Evolutionary conservation across 2,113 vertebrate species (phyloP), one percentile per base, ranked within the genome.

Genomic region (Pristiophorus japonicus): DNA sequence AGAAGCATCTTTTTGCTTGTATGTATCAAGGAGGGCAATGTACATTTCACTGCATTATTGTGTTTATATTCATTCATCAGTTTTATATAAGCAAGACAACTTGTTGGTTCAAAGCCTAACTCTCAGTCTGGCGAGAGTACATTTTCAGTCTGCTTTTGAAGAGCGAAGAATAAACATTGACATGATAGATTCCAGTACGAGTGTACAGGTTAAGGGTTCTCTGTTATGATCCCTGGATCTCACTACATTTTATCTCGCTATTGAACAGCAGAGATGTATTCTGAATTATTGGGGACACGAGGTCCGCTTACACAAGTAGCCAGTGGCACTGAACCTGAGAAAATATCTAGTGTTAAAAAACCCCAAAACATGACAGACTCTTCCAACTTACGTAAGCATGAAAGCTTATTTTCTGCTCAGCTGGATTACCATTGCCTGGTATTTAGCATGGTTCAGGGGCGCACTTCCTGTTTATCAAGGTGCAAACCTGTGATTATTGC

Each of bases 341-440:
- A 91, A 92, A 62, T 62, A 62, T 62, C 55, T 78, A 81, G 24
- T 87, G 45, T 92, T 92, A 65, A 92, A 51, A 92, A 92, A 92
- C n/a, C 18, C 88, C 63, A 88, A 88, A 34, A n/a, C 55, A 22
- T 92, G 88, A 38, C 34, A 92, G 34, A 22, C 16, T 62, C 14
- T 91, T 63, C 88, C 55, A 91, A 62, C 4, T 63, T 63, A 7
- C 30, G n/a, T n/a, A 63, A 1, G 2, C 16, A 20, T n/a, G 6
- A 22, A 92, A n/a, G 62, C 34, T 81, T 81, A 92, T 18, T 63
- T 87, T 87, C 24, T 87, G 34, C n/a, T 62, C 59, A 63, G 62
- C 34, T 63, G 59, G 34, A 92, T 22, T 38, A 92, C 34, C 30
- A 34, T n/a, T 92, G 88, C 59, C 55, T 38, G n/a, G 20, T 91